A percentile compares a stretch with the other conserved stretches of the same genome.
Conservation (phyloP, 2,797 vertebrate species). For the Lagorchestes hirsutus region DNA sequence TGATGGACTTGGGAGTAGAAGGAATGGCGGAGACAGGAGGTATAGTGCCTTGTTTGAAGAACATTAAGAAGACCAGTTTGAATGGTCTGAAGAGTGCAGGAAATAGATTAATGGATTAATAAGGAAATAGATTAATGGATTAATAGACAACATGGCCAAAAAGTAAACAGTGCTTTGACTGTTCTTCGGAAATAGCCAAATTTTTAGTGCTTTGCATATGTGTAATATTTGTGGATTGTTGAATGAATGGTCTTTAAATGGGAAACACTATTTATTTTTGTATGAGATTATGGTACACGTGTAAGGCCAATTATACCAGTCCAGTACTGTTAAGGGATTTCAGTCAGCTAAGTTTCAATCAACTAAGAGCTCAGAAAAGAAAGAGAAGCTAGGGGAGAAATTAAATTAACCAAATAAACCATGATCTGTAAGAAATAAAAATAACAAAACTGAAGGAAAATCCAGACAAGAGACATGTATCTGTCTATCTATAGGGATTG, state of each 20-base stretch:
- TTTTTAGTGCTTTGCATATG: neutral
- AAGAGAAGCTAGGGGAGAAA: conserved; percentile 55
- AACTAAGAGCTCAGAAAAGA: conserved; percentile 34
- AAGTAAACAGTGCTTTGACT: neutral
- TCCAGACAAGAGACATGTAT: conserved; percentile 40
- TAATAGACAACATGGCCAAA: neutral
- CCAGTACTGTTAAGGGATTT: neutral
- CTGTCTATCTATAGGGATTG: conserved; percentile 38
- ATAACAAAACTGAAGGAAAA: conserved; percentile 62
- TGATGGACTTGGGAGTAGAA: neutral
- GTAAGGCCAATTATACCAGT: neutral
- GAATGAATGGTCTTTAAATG: neutral
- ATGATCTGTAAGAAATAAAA: conserved; percentile 63
- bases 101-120: neutral
- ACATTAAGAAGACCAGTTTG: neutral
- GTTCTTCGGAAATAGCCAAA: conserved; percentile 12
- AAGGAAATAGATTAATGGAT: neutral
- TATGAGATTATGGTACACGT: neutral
- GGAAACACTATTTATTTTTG: conserved; percentile 1
- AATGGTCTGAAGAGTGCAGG: neutral
- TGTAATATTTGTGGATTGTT: neutral
- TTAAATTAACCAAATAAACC: conserved; percentile 51
- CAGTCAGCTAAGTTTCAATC: conserved; percentile 39
- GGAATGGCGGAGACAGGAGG: neutral
- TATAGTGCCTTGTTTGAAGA: neutral